These are phyloP conservation scores for Macrobrachium nipponense DNA, from an alignment of 1,140 invertebrate species.

Conservation along the genomic window DNA sequence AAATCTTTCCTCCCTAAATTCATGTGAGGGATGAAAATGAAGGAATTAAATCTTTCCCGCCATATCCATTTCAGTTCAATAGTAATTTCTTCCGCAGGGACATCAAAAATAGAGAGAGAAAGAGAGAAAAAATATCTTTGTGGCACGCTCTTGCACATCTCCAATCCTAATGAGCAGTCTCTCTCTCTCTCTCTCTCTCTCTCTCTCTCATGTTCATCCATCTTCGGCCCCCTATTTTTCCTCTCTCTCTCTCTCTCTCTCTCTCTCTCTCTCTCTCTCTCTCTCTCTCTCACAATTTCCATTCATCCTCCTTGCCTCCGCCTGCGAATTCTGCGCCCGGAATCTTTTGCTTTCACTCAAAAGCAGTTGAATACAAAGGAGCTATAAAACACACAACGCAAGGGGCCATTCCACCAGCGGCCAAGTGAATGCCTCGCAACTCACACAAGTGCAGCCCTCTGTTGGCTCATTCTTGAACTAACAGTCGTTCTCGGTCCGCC, in stretches of 20 bases:
- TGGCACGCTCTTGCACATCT: not conserved
- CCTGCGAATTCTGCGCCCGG: too few species aligned
- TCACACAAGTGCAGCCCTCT: too few species aligned
- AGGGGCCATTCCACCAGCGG: too few species aligned
- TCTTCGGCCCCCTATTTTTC: not conserved
- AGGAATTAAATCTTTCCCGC: too few species aligned
- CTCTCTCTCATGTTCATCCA: constrained; percentile 4
- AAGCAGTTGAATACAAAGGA: too few species aligned
- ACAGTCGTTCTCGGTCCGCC: too few species aligned
- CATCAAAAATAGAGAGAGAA: not conserved
- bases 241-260: not conserved
- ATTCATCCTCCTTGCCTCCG: not conserved
- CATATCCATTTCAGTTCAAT: not conserved
- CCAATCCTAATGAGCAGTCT: too few species aligned
- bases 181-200: constrained; percentile 11
- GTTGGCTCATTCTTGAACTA: too few species aligned
- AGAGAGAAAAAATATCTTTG: not conserved
- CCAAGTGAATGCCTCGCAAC: too few species aligned
- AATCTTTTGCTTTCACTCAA: not conserved
- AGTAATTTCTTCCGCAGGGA: not conserved
- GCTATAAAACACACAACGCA: too few species aligned
- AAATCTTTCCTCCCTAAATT: not conserved
- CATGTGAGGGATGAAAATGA: too few species aligned
- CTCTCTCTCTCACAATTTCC: not conserved
- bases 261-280: not conserved